These are phyloP conservation scores for Neosilurus mollespiculum DNA, from an alignment of 2,797 vertebrate genomes.

Conservation along the genomic window DNA sequence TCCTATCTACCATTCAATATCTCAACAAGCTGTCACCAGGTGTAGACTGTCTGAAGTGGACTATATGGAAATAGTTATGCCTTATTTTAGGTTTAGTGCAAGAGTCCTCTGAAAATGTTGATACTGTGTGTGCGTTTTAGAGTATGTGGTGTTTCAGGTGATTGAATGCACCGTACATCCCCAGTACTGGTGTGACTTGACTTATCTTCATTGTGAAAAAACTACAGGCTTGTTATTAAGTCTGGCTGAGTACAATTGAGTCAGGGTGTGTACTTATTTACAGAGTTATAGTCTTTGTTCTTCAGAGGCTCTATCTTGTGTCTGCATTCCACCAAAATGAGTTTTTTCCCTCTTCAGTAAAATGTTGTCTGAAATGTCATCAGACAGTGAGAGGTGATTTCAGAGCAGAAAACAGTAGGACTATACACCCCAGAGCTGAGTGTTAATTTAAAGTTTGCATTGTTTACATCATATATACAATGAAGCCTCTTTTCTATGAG, in stretches of 20 bases:
- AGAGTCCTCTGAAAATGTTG: not conserved
- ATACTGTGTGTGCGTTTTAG: not conserved
- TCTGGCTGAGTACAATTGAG: not conserved
- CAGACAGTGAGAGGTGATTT: too few species aligned
- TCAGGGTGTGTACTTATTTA: not conserved
- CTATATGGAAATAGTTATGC: not conserved
- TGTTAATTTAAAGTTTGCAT: not conserved
- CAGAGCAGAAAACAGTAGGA: not conserved
- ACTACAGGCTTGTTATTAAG: slow-evolving; percentile 10
- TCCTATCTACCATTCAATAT: not conserved
- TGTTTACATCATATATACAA: not conserved
- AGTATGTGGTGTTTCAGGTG: not conserved
- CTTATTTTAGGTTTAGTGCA: not conserved
- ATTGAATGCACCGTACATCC: not conserved
- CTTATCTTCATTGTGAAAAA: slow-evolving; percentile 3
- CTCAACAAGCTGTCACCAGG: not conserved
- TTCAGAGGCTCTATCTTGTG: too few species aligned
- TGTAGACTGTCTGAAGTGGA: not conserved
- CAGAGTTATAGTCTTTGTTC: not conserved
- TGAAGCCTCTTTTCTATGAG: not conserved
- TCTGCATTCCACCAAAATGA: not conserved
- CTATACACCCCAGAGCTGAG: too few species aligned
- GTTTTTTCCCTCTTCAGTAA: not conserved
- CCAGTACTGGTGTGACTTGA: not conserved
- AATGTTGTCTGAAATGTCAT: not conserved